Percentiles rank a stretch among this genome's conserved stretches.
These are phyloP conservation scores for Halocynthia aurantium DNA, from an alignment of 23 tunicate species.

Conservation along the genomic window DNA sequence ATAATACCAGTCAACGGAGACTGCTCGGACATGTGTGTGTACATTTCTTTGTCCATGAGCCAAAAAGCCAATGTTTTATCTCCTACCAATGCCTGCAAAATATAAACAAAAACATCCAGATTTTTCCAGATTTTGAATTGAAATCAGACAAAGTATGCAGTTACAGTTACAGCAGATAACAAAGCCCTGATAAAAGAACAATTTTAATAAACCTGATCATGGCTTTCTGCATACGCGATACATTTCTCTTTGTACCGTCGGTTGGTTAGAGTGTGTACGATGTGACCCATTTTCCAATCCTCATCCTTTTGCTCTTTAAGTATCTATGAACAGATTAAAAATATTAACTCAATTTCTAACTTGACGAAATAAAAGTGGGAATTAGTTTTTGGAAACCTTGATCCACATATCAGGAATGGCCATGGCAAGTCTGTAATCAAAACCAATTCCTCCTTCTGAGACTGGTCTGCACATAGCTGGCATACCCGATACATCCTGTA, in stretches of 20 bases:
- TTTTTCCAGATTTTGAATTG: neutral
- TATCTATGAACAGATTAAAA: slow-evolving; percentile 24
- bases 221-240: slow-evolving; percentile 98
- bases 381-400: slow-evolving; percentile 31
- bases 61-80: slow-evolving; percentile 94
- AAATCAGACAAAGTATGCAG: too few relatives aligned
- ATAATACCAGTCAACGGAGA: slow-evolving; percentile 46
- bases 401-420: slow-evolving; percentile 99
- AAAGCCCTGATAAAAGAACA: too few relatives aligned
- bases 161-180: too few relatives aligned
- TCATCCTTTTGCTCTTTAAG: slow-evolving; percentile 89
- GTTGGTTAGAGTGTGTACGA: slow-evolving; percentile 74
- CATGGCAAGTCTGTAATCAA: slow-evolving; percentile 97
- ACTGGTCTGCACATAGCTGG: slow-evolving; percentile 99
- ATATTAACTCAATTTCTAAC: neutral
- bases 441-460: slow-evolving; percentile 91
- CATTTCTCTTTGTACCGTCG: slow-evolving; percentile 94
- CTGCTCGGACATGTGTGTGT: slow-evolving; percentile 80
- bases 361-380: neutral
- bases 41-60: slow-evolving; percentile 99
- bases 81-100: slow-evolving; percentile 98
- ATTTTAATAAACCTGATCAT: slow-evolving; percentile 63
- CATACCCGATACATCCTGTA: slow-evolving; percentile 98
- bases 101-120: neutral
- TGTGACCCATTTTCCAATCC: slow-evolving; percentile 90